Base-by-base conservation (phyloP, 1,140 invertebrate genomes). In the Pogonognathellus flavescens region DNA sequence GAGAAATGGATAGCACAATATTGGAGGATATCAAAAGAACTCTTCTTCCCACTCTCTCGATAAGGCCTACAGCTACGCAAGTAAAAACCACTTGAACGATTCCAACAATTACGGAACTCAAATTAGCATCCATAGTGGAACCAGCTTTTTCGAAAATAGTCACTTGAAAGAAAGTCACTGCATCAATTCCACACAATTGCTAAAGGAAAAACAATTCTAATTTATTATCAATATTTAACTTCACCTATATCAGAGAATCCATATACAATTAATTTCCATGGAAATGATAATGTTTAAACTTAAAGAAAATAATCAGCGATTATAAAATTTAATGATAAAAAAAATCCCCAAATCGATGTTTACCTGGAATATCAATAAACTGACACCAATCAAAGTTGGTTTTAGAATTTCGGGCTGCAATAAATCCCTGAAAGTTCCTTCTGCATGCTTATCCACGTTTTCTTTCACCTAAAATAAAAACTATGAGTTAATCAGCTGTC, bases 11-110 rank as follows among this genome's bases (percentile, higher is more conserved):
- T 93, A 95, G 94, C 1, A 93, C 90, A 14, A 91, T 59, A 25
- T 91, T 92, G 0, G 94, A 95, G 13, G 92, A 89, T 1, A 96
- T 89, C 11, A 97, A 91, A 0, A 97, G 90, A 57, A 95, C 91
- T 76, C 94, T 92, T 85, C 95, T 92, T 13, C 96, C 96, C 7
- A 94, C 91, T 88, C 92, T 93, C 89, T 97, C 96, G 84, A 97
- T 94, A n/a, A 96, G 90, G 53, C 95, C 87, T 57, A 93, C 93
- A 10, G 95, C 94, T 0, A 93, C 87, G 84, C 94, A 93, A 0
- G 94, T 95, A 0, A 94, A 93, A 10, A 93, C 89, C 0, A 90
- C 91, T 86, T 92, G 91, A 20, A 92, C 90, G 13, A 88, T 88
- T 16, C 91, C 92, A 59, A 92, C 89, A 53, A 92, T 89, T 50